phyloP scores from a whole-genome alignment of 2,888 invertebrate genomes.

The Macrosoma leucophasiata region DNA sequence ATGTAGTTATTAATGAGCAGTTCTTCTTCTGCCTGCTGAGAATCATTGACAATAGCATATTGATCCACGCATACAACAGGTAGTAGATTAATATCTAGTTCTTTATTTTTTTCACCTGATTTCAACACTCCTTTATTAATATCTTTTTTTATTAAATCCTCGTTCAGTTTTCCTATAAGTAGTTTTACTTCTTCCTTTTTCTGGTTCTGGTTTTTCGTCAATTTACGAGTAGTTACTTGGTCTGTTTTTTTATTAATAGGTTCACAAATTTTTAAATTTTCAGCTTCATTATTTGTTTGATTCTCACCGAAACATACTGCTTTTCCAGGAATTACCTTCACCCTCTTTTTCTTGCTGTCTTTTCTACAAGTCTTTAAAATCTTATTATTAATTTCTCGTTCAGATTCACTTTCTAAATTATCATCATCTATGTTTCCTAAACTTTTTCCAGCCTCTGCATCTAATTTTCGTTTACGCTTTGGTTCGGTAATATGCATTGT shows the following conservation, averaged over 20 bases:
- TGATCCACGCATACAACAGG: conserved; percentile 4
- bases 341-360: conserved; percentile 1
- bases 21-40: conserved; percentile 1
- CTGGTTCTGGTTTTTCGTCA: conserved; percentile 2
- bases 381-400: conserved; percentile 2
- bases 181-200: neutral
- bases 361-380: conserved; percentile 1
- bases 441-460: conserved; percentile 5
- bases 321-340: conserved; percentile 4
- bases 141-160: too few species aligned
- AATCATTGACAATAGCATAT: conserved; percentile 3
- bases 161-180: conserved; percentile 1
- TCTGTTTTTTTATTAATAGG: conserved; percentile 1
- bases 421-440: conserved; percentile 3
- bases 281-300: conserved; percentile 1
- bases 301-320: conserved; percentile 1
- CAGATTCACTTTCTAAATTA: conserved; percentile 5
- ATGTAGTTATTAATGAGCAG: too few species aligned
- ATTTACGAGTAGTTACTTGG: conserved; percentile 1
- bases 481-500: conserved; percentile 12
- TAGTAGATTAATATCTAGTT: conserved; percentile 1
- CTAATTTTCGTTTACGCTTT: conserved; percentile 18
- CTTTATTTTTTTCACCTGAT: conserved; percentile 3
- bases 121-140: neutral
- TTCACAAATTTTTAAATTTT: conserved; percentile 3